Conservation (phyloP, 2,888 invertebrate species). For the Meliscaeva auricollis region DNA sequence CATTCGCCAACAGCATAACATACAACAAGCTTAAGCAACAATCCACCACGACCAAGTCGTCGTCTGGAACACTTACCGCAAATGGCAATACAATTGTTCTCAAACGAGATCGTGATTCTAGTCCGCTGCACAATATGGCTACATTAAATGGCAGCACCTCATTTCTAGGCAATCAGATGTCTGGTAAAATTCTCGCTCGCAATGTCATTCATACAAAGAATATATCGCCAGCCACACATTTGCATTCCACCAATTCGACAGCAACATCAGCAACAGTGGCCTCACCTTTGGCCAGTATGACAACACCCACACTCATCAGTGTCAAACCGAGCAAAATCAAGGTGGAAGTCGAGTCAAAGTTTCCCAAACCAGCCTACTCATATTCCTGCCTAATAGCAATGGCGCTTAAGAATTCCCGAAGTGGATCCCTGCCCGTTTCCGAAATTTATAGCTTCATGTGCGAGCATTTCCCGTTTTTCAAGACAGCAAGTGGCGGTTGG, state of each 20-base stretch:
- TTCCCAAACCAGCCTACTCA: slow-evolving; percentile 98
- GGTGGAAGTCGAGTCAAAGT: slow-evolving; percentile 84
- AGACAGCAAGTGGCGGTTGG: slow-evolving; percentile 99
- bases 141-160: slow-evolving; percentile 77
- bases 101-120: slow-evolving; percentile 82
- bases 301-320: slow-evolving; percentile 73
- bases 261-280: slow-evolving; percentile 71
- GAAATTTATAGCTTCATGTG: slow-evolving; percentile 99
- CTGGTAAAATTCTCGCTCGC: slow-evolving; percentile 79
- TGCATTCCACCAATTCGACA: slow-evolving; percentile 72
- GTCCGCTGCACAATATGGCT: slow-evolving; percentile 80
- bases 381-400: slow-evolving; percentile 99
- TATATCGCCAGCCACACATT: slow-evolving; percentile 81
- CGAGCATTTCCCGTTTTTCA: slow-evolving; percentile 99
- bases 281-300: slow-evolving; percentile 57
- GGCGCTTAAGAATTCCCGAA: slow-evolving; percentile 97
- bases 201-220: slow-evolving; percentile 81
- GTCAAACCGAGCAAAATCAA: slow-evolving; percentile 81
- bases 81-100: slow-evolving; percentile 80
- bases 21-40: slow-evolving; percentile 83
- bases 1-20: slow-evolving; percentile 83
- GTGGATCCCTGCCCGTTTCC: slow-evolving; percentile 97
- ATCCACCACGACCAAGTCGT: slow-evolving; percentile 78
- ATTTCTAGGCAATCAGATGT: slow-evolving; percentile 64
- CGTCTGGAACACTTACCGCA: slow-evolving; percentile 78